A percentile compares a stretch with the other conserved stretches of the same genome.
These are phyloP conservation scores for Myotis planiceps DNA, from an alignment of 2,797 vertebrate genomes.

Conservation along the genomic window DNA sequence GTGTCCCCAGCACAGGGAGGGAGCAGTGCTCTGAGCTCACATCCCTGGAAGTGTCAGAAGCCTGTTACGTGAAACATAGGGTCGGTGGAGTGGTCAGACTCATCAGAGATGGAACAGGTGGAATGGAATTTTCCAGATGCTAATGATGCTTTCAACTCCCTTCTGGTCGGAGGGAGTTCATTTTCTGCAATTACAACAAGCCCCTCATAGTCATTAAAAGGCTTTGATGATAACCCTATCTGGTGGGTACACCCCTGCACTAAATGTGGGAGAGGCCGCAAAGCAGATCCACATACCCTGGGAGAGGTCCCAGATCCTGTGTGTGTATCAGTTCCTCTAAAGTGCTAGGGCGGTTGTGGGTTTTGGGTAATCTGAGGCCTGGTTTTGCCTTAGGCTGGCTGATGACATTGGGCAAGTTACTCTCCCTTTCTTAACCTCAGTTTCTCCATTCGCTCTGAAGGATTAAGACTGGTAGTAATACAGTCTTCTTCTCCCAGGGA, in stretches of 20 bases:
- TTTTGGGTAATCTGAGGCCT: neutral
- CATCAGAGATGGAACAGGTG: neutral
- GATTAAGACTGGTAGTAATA: neutral
- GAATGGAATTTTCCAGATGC: neutral
- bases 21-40: neutral
- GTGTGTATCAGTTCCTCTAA: neutral
- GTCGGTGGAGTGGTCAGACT: neutral
- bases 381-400: neutral
- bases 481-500: neutral
- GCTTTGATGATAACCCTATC: neutral
- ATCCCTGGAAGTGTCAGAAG: neutral
- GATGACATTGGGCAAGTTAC: neutral
- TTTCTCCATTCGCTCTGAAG: neutral
- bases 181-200: neutral
- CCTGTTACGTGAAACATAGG: neutral
- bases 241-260: too few species aligned
- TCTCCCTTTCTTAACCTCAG: slow-evolving; percentile 27
- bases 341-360: neutral
- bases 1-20: too few species aligned
- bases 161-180: neutral
- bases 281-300: neutral
- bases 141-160: neutral
- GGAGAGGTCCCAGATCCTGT: neutral
- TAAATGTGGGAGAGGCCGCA: neutral
- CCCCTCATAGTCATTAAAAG: neutral